These are phyloP conservation scores for Petrocephalus schoutedeni DNA, from an alignment of 2,797 vertebrate species.

Conservation along the genomic window DNA sequence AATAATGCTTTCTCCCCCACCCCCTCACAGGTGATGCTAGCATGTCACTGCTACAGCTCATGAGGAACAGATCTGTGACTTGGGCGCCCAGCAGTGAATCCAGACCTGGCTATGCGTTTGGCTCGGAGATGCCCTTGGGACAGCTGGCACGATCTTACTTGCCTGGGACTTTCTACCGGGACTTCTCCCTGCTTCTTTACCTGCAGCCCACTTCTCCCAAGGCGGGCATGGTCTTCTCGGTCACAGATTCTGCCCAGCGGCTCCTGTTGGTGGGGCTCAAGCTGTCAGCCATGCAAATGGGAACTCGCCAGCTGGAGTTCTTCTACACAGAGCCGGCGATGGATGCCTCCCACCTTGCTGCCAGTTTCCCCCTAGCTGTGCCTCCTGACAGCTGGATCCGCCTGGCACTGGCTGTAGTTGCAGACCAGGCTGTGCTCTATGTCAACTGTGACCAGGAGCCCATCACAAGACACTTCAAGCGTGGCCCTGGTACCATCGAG, in stretches of 20 bases:
- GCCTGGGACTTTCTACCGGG: slow-evolving; percentile 74
- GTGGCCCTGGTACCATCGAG: slow-evolving; percentile 73
- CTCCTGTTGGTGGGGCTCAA: slow-evolving; percentile 80
- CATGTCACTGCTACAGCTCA: slow-evolving; percentile 79
- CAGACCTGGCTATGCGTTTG: slow-evolving; percentile 68
- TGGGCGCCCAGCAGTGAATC: slow-evolving; percentile 63
- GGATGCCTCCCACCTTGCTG: slow-evolving; percentile 57
- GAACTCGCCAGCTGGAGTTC: slow-evolving; percentile 71
- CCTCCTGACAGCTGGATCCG: slow-evolving; percentile 73
- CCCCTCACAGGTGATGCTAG: slow-evolving; percentile 58
- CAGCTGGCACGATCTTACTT: slow-evolving; percentile 78
- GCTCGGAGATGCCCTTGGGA: slow-evolving; percentile 65
- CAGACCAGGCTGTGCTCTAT: slow-evolving; percentile 68
- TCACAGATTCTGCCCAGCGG: slow-evolving; percentile 73
- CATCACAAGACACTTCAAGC: slow-evolving; percentile 57
- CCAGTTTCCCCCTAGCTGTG: slow-evolving; percentile 72
- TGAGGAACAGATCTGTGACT: slow-evolving; percentile 73
- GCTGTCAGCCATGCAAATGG: slow-evolving; percentile 59
- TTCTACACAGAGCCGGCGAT: slow-evolving; percentile 81
- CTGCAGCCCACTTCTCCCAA: slow-evolving; percentile 66
- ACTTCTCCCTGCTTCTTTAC: slow-evolving; percentile 82
- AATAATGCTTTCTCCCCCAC: not conserved
- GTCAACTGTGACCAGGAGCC: slow-evolving; percentile 74
- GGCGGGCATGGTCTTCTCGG: slow-evolving; percentile 74
- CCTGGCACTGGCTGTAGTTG: slow-evolving; percentile 75